phyloP scores from a whole-genome alignment of 92 coral and sea anemone species.

The Palythoa heliodiscus region DNA sequence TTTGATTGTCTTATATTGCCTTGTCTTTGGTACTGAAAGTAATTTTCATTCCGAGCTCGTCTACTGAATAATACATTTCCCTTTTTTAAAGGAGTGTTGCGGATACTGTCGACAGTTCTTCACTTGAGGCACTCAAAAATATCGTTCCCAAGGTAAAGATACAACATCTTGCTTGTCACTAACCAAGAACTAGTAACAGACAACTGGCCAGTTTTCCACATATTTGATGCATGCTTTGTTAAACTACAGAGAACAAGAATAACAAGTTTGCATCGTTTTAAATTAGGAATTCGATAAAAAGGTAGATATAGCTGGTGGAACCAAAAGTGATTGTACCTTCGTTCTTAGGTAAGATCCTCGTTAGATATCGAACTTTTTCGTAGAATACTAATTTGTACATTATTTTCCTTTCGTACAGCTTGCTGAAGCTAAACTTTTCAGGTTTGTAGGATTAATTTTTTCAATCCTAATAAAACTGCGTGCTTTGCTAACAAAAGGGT shows the following conservation, averaged over 20 bases:
- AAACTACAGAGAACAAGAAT: too few relatives aligned
- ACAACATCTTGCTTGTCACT: neutral
- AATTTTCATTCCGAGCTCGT: neutral
- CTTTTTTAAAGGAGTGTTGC: constrained; percentile 55
- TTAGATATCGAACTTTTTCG: neutral
- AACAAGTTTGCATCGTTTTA: too few relatives aligned
- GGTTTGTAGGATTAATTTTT: constrained; percentile 48
- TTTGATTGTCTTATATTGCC: too few relatives aligned
- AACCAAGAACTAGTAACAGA: neutral
- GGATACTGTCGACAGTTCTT: constrained; percentile 60
- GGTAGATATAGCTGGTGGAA: too few relatives aligned
- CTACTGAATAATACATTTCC: neutral
- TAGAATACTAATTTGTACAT: neutral
- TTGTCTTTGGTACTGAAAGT: neutral
- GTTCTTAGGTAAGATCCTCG: neutral
- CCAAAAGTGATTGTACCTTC: neutral
- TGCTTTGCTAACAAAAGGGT: neutral
- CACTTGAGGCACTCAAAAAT: constrained; percentile 61
- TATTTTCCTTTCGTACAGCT: constrained; percentile 55
- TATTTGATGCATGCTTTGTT: neutral
- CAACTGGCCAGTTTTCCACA: neutral
- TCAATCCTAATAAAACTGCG: neutral
- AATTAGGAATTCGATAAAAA: too few relatives aligned
- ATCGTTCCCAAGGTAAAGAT: constrained; percentile 80
- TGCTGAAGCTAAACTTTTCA: constrained; percentile 76